Evolutionary conservation across 2,113 vertebrate genomes (phyloP), one percentile per base, ranked within the genome.

Genomic region (Malurus alboscapulatus): DNA sequence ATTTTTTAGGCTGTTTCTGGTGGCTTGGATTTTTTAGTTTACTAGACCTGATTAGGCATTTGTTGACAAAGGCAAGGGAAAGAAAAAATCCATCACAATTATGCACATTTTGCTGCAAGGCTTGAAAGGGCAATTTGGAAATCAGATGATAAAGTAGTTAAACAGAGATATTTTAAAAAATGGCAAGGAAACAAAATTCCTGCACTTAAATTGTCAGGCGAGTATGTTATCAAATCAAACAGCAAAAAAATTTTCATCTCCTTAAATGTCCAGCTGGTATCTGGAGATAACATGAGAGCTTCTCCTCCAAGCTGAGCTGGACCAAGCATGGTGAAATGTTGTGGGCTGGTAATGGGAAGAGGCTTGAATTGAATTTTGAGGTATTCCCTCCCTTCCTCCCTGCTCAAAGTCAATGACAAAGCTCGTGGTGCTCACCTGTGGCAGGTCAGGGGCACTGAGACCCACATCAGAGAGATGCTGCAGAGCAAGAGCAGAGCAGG

Each of bases 1-100:
- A 88, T 63, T 83, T 84, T 83, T 94, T 92, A 92, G 76, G 14
- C 34, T 85, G 29, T 79, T 95, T 77, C 54, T 94, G 79, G 71
- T 85, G 81, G 17, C 87, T 71, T 27, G 82, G 10, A 7, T 72
- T 68, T 62, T 87, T 86, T 36, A 47, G 58, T 54, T 87, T 71
- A 19, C 84, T 84, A 45, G 40, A 36, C 81, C 65, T 90, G 91
- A 88, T 93, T 90, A 72, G 54, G 48, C 51, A 32, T 90, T 72
- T 94, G 85, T 96, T 94, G 85, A 96, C 67, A 91, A 80, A 86
- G 58, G 59, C 74, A 83, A 85, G 36, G 34, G 71, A 38, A 91
- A 90, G 58, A 48, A 72, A 94, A 88, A 94, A 93, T 92, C 87
- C 36, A 77, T 94, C 63, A 66, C 81, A 92, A 90, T 94, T 93